Conservation (phyloP, 2,797 vertebrate species). For the Triplophysa bombifrons region DNA sequence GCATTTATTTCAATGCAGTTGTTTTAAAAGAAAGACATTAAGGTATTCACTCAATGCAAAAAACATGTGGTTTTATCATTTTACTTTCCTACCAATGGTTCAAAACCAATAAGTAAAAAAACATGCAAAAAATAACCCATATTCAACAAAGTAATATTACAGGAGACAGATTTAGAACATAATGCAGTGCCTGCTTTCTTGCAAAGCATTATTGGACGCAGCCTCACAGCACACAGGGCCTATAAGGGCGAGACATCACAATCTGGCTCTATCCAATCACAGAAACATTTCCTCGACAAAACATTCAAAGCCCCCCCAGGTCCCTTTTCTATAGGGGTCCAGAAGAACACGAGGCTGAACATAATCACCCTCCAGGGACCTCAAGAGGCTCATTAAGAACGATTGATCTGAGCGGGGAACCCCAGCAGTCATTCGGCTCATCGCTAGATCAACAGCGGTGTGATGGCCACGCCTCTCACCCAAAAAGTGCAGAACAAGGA, state of each 20-base stretch:
- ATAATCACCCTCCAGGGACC: conserved; percentile 28
- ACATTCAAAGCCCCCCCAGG: conserved; percentile 16
- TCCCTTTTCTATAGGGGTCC: conserved; percentile 27
- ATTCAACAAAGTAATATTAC: too few relatives aligned
- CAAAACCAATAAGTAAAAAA: background rate
- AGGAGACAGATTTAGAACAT: too few relatives aligned
- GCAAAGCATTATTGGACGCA: background rate
- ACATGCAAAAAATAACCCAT: too few relatives aligned
- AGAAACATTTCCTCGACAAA: conserved; percentile 5
- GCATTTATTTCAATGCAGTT: too few relatives aligned
- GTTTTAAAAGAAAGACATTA: too few relatives aligned
- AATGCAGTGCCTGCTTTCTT: background rate
- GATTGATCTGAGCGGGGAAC: conserved; percentile 37
- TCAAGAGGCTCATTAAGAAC: conserved; percentile 46
- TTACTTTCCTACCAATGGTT: background rate
- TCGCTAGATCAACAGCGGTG: conserved; percentile 40
- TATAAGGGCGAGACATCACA: background rate
- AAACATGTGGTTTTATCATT: background rate
- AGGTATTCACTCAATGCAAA: too few relatives aligned
- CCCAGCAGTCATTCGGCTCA: conserved; percentile 33
- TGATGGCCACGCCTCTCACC: conserved; percentile 25
- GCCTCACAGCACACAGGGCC: background rate
- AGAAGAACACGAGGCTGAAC: conserved; percentile 19
- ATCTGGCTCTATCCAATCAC: conserved; percentile 3
- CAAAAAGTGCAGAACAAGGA: background rate